Evolutionary conservation across 2,888 invertebrate genomes (phyloP).

Genomic region (Phrixothrix hirtus): DNA sequence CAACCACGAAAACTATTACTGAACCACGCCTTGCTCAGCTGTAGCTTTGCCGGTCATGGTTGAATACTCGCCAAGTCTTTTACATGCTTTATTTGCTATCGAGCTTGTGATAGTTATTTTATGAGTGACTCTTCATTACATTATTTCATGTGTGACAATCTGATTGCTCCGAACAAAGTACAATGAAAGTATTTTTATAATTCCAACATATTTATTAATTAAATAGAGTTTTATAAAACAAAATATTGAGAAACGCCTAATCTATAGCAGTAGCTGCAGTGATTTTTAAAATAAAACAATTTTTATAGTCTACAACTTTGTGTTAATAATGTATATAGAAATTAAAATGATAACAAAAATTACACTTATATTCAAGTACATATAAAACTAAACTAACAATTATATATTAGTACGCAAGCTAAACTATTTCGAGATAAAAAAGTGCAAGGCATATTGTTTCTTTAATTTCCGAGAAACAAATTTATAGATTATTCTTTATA

Average conservation of each 20-base stretch:
- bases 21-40: too few relatives aligned
- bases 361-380: slow-evolving; percentile 2
- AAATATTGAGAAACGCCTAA: slow-evolving; percentile 49
- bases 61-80: too few relatives aligned
- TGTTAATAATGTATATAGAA: slow-evolving; percentile 6
- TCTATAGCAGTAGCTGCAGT: slow-evolving; percentile 39
- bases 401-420: slow-evolving; percentile 39
- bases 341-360: slow-evolving; percentile 11
- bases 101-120: too few relatives aligned
- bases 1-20: too few relatives aligned
- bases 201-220: slow-evolving; percentile 53
- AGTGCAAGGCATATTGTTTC: slow-evolving; percentile 44
- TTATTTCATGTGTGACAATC: too few relatives aligned
- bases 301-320: slow-evolving; percentile 21
- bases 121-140: too few relatives aligned
- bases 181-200: too few relatives aligned
- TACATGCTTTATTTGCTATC: too few relatives aligned
- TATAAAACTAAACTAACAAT: slow-evolving; percentile 27
- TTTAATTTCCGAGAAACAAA: background rate
- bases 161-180: too few relatives aligned
- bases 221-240: slow-evolving; percentile 53
- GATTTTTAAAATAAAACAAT: slow-evolving; percentile 42
- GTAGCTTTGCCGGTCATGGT: too few relatives aligned
- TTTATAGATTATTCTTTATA: background rate
- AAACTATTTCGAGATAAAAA: slow-evolving; percentile 34